Base-by-base conservation (phyloP, 2,797 vertebrate genomes). In the Glyptemys insculpta region DNA sequence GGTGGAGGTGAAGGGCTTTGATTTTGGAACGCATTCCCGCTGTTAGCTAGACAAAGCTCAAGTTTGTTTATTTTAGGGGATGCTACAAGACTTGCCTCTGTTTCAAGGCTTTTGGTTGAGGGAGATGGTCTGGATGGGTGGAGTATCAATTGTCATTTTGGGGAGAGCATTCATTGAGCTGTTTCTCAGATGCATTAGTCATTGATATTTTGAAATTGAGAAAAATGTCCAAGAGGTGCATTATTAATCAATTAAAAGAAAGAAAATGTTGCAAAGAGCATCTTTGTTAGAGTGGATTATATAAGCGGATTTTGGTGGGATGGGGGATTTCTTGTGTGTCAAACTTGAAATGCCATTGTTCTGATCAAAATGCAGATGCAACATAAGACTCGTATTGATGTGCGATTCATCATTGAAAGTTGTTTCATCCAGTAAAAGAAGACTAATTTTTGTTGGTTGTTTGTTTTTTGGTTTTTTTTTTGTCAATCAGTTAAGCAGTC, bases 401-500 rank as follows among this genome's bases (percentile, higher is more conserved):
- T 2, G 1, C 54, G 34, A 82, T 90, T 91, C 81, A 85, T 90
- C n/a, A 53, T 81, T 85, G 91, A 92, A 90, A 52, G 6, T 81
- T 23, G 78, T 54, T 84, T 72, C 79, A 68, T 83, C 41, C 86
- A 74, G 86, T 52, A 79, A 68, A 16, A n/a, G 56, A 68, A 52
- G 62, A 49, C 27, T 91, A 1, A 12, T 79, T 72, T 41, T 72
- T 23, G 18, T 68, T 37, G 65, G 23, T 72, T 23, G 18, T 68
- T 37, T n/a, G 9, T 25, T 10, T 68, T 31, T 59, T 34, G 56
- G 34, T 41, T 82, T 83, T 8, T 84, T 90, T 92, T 82, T 47
- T 94, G 41, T 37, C n/a, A 89, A 8, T 81, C 57, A 50, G 21
- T 91, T 89, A 95, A 85, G 93, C n/a, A 59, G 56, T 54, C 65